A percentile compares a stretch with the other conserved stretches of the same genome.
Conservation (phyloP, 2,888 invertebrate genomes). For the Ectemnius lituratus region DNA sequence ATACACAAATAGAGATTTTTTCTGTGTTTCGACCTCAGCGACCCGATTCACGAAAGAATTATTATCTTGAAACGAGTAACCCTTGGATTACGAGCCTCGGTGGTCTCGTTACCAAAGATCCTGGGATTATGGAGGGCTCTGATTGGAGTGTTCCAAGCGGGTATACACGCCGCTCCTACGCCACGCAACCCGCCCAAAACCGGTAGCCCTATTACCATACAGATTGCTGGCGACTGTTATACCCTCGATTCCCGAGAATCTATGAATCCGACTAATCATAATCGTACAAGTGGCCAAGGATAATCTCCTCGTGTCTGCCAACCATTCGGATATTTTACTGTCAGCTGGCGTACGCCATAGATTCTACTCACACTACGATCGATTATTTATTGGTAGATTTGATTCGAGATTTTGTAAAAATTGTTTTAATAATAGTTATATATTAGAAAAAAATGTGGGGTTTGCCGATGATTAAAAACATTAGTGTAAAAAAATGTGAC, state of each 20-base stretch:
- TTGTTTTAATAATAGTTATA: too few species aligned
- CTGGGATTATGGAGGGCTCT: slow-evolving; percentile 57
- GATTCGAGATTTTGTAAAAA: too few species aligned
- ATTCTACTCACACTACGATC: slow-evolving; percentile 3
- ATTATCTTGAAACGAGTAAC: slow-evolving; percentile 38
- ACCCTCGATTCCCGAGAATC: slow-evolving; percentile 47
- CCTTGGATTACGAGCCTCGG: slow-evolving; percentile 50
- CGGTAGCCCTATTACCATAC: slow-evolving; percentile 70
- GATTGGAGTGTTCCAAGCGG: slow-evolving; percentile 56
- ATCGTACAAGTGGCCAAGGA: slow-evolving; percentile 50
- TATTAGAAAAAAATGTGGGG: too few species aligned
- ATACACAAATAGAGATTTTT: slow-evolving; percentile 1
- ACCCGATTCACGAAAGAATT: slow-evolving; percentile 37
- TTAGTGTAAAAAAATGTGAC: too few species aligned
- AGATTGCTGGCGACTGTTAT: slow-evolving; percentile 66
- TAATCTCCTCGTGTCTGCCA: slow-evolving; percentile 32
- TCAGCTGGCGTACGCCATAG: background rate
- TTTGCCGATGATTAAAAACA: too few species aligned
- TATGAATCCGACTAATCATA: slow-evolving; percentile 59
- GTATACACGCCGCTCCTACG: slow-evolving; percentile 56
- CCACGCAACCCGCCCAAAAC: slow-evolving; percentile 67
- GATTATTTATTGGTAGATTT: too few species aligned
- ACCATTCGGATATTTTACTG: slow-evolving; percentile 44
- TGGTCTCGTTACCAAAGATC: slow-evolving; percentile 44
- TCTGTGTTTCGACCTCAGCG: background rate